These are phyloP conservation scores for Catharus bicknelli DNA, from an alignment of 2,113 vertebrate genomes.

Conservation along the genomic window DNA sequence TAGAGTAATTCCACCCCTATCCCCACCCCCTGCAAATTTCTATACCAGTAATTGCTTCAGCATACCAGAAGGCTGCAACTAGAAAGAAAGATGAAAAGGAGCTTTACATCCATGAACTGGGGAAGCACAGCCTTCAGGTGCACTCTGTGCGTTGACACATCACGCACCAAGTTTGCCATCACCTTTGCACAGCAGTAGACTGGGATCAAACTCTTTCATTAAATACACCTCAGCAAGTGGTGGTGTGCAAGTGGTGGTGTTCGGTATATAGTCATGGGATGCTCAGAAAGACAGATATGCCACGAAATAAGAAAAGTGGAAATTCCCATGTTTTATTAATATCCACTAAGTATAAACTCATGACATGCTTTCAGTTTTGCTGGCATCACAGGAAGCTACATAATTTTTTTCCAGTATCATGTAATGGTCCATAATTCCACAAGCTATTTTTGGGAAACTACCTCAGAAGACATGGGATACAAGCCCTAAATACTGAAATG, in stretches of 20 bases:
- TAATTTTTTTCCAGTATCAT: neutral
- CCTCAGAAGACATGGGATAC: neutral
- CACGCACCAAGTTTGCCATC: neutral
- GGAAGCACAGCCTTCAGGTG: neutral
- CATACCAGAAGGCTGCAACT: constrained; percentile 8
- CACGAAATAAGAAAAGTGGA: constrained; percentile 4
- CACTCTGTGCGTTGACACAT: neutral
- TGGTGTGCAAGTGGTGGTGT: neutral
- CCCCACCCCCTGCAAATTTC: neutral
- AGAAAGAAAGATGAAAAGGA: neutral
- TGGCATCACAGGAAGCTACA: neutral
- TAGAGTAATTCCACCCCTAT: neutral
- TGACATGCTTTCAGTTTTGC: constrained; percentile 14
- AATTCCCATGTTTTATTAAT: constrained; percentile 29
- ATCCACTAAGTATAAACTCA: neutral
- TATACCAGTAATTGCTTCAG: neutral
- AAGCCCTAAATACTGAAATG: neutral
- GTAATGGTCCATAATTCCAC: neutral
- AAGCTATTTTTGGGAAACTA: neutral
- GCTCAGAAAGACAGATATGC: neutral
- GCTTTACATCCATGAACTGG: neutral
- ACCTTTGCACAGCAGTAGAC: neutral
- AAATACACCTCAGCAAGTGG: neutral
- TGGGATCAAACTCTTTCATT: neutral
- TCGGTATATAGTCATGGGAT: neutral